Percentiles rank a stretch among this genome's conserved stretches.
These are phyloP conservation scores for Pongo abelii DNA, from an alignment of 2,113 vertebrate species.

Conservation along the genomic window DNA sequence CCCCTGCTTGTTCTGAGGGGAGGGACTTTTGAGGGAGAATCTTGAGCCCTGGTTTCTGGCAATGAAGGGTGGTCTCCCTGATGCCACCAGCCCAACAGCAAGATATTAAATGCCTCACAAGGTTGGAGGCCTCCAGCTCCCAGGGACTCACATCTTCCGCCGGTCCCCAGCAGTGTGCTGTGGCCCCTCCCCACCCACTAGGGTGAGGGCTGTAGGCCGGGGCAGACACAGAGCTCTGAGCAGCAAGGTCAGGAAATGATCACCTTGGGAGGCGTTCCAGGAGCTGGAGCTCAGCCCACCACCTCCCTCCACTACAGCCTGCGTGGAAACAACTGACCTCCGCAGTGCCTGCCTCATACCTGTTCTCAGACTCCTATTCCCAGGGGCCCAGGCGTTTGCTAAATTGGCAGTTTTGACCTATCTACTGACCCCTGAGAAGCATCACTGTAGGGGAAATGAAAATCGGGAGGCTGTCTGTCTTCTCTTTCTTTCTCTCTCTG, in stretches of 20 bases:
- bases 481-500: fast-evolving
- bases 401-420: neutral
- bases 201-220: neutral
- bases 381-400: neutral
- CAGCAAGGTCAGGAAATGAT: neutral
- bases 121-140: fast-evolving
- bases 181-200: neutral
- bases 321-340: neutral
- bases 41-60: neutral
- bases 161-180: fast-evolving
- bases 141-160: neutral
- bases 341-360: neutral
- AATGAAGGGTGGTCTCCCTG: neutral
- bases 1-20: neutral
- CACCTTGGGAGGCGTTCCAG: neutral
- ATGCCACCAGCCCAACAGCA: neutral
- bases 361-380: conserved; percentile 44
- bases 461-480: neutral
- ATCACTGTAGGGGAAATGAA: neutral
- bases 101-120: neutral
- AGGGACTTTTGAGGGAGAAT: neutral
- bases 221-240: neutral
- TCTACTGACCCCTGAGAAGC: neutral
- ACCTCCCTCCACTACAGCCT: neutral
- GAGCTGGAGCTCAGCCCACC: neutral